phyloP scores from a whole-genome alignment of 2,888 invertebrate genomes.

The Himalopsyche tibetana region DNA sequence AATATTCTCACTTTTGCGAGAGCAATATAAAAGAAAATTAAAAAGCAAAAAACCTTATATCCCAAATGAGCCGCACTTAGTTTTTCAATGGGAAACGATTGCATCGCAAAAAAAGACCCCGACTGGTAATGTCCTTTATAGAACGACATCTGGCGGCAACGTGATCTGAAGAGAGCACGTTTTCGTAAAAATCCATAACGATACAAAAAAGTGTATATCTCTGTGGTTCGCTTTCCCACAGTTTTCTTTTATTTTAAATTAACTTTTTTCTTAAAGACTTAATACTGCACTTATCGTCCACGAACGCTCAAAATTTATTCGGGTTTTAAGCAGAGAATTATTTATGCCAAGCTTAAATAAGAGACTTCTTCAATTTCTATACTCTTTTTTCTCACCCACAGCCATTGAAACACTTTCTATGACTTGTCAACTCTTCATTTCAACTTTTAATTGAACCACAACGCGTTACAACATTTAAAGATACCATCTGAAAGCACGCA shows the following conservation, averaged over 20 bases:
- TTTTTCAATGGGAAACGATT: slow-evolving; percentile 20
- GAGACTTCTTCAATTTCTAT: too few relatives aligned
- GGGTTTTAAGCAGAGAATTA: too few relatives aligned
- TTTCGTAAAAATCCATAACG: slow-evolving; percentile 26
- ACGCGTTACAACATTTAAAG: too few relatives aligned
- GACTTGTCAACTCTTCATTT: too few relatives aligned
- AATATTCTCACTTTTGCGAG: background rate
- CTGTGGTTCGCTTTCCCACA: background rate
- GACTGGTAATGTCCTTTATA: slow-evolving; percentile 27
- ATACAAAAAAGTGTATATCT: background rate
- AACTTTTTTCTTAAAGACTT: background rate
- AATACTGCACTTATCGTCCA: too few relatives aligned
- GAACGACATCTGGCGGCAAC: slow-evolving; percentile 15
- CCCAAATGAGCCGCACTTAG: background rate
- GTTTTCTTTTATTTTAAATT: background rate
- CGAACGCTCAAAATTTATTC: too few relatives aligned
- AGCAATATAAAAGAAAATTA: slow-evolving; percentile 5
- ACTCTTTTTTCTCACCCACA: too few relatives aligned
- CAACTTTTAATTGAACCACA: too few relatives aligned
- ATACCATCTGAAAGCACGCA: too few relatives aligned
- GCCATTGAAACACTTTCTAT: too few relatives aligned
- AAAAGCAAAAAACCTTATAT: background rate
- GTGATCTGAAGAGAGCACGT: slow-evolving; percentile 7
- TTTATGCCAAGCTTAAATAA: too few relatives aligned
- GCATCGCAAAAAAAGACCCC: slow-evolving; percentile 14